Evolutionary conservation across 1,140 invertebrate genomes (phyloP), one percentile per base, ranked within the genome.

Genomic region (Cotesia chilonis): DNA sequence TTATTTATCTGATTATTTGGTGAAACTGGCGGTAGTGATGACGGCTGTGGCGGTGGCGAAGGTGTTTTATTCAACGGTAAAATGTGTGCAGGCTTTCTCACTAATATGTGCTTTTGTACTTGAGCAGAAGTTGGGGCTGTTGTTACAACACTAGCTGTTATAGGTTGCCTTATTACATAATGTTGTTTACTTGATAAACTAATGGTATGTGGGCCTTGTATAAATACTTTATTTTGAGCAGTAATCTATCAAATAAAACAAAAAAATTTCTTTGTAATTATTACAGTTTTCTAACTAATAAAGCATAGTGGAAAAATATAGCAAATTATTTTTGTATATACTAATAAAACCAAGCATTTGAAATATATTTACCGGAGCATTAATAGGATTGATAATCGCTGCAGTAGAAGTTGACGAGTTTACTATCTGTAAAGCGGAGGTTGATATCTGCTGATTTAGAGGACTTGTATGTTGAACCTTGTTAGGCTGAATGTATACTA

Each of bases 401-500:
- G 83, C 76, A 28, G 41, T 47, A 9, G 41, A 47, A 9, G 41
- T 47, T 47, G 41, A 9, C 10, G 41, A 47, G 41, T 47, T 47
- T 47, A 47, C 41, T 47, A 47, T 9, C 10, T 84, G 75, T 73
- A 83, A 81, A 7, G 82, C 77, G 37, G 81, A 70, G 73, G 73
- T 78, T 12, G 80, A 67, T 55, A 82, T 75, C 74, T 81, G 69
- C 71, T 82, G 83, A 79, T 79, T 83, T 59, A 79, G 69, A 59
- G 78, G 78, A 63, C 77, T 79, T 38, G 77, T 73, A 67, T 82
- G 81, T 14, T 66, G 79, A 14, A 85, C 41, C 81, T 85, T 87
- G 70, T 81, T 81, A 71, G 81, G 83, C 47, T 83, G 84, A 61
- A 86, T 83, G 54, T 86, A 87, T 68, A 87, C 70, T 74, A 85